Evolutionary conservation across 1,140 invertebrate species (phyloP).

Genomic region (Heliothis subflexa): DNA sequence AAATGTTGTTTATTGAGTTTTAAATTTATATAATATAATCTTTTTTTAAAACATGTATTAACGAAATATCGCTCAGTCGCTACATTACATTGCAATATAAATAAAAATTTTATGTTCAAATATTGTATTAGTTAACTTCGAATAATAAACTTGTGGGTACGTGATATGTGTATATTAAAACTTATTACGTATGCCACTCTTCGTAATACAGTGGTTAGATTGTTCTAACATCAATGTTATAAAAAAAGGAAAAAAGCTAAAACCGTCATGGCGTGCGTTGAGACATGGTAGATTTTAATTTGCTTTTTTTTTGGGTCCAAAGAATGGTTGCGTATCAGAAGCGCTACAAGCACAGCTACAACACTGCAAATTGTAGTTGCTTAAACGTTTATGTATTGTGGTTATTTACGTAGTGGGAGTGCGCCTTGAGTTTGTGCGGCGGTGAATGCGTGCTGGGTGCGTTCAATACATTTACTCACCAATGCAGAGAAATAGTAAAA

Average conservation of each 20-base stretch:
- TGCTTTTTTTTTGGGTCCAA: slow-evolving; percentile 48
- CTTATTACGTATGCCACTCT: not conserved
- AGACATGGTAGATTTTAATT: slow-evolving; percentile 18
- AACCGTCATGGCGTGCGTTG: slow-evolving; percentile 9
- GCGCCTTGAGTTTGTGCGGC: slow-evolving; percentile 53
- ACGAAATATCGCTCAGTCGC: slow-evolving; percentile 15
- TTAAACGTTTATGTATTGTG: not conserved
- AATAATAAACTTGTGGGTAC: not conserved
- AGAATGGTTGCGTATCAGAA: slow-evolving; percentile 14
- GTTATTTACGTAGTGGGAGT: slow-evolving; percentile 40
- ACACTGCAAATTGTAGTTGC: not conserved
- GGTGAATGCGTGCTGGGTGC: slow-evolving; percentile 53
- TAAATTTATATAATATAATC: slow-evolving; percentile 37
- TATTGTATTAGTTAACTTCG: slow-evolving; percentile 24
- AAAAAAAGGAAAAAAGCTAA: not conserved
- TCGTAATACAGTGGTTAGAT: not conserved
- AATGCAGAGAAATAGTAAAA: not conserved
- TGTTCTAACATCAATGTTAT: not conserved
- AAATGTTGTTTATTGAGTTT: slow-evolving; percentile 42
- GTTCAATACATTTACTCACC: slow-evolving; percentile 50
- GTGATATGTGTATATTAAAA: slow-evolving; percentile 4
- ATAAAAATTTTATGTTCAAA: not conserved
- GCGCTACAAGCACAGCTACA: slow-evolving; percentile 10
- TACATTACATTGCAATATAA: slow-evolving; percentile 15
- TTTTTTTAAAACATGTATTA: slow-evolving; percentile 40